These are phyloP conservation scores for Baccha elongata DNA, from an alignment of 2,888 invertebrate species.

Conservation along the genomic window DNA sequence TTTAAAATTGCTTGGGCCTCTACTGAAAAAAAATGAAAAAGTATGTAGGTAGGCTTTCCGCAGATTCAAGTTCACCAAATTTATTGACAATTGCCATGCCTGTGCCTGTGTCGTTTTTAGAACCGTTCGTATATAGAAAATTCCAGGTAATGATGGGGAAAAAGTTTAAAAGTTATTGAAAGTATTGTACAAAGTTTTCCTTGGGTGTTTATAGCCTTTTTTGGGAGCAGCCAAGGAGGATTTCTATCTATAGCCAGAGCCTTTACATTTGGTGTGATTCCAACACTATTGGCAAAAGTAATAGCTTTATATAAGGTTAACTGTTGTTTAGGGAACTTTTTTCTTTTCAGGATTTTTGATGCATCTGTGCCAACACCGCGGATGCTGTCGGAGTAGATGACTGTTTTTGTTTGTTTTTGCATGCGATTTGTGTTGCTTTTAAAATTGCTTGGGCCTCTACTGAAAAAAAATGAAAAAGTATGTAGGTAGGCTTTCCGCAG, in stretches of 20 bases:
- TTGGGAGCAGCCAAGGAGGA: too few species aligned
- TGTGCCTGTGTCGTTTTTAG: conserved; percentile 25
- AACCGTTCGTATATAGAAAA: conserved; percentile 22
- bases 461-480: too few species aligned
- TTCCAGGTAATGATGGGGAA: conserved; percentile 1
- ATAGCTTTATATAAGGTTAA: not conserved
- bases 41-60: not conserved
- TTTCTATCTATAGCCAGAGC: too few species aligned
- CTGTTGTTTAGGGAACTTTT: too few species aligned
- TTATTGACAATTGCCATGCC: conserved; percentile 36
- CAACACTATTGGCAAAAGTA: not conserved
- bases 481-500: not conserved
- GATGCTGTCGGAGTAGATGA: too few species aligned
- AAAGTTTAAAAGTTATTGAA: not conserved
- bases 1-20: not conserved
- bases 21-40: not conserved
- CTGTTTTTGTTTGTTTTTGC: too few species aligned
- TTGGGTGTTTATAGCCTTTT: not conserved
- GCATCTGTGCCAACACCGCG: too few species aligned
- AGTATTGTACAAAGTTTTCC: not conserved
- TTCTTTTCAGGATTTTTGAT: too few species aligned
- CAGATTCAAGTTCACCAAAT: not conserved
- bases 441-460: too few species aligned
- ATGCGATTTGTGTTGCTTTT: too few species aligned
- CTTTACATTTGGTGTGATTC: not conserved